Evolutionary conservation across 1,140 invertebrate genomes (phyloP), one percentile per base, ranked within the genome.

Genomic region (Heliconius eleuchia): DNA sequence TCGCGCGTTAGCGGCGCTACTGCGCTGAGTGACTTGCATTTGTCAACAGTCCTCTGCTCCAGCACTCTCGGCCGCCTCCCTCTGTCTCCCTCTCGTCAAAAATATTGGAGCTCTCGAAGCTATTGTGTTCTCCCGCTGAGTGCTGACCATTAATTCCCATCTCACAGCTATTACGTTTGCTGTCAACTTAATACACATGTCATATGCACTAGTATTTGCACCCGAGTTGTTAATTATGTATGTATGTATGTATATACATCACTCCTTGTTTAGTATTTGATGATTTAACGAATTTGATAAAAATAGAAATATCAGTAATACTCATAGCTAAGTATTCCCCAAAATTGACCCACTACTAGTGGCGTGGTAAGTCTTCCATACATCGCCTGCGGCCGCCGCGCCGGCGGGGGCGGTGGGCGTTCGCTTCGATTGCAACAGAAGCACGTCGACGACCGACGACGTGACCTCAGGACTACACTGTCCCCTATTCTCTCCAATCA

Each of bases 111-210:
- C 34, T 46, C 75, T 71, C 42, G 18, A 76, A 66, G 55, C n/a
- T 19, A 76, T 76, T 76, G 74, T 76, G 52, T 37, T 39, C 74
- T 66, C 74, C 74, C 74, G 74, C 74, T 66, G 74, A 60, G 74
- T 37, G 52, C n/a, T 76, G 74, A 76, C 74, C 60, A 71, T 76
- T 76, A 46, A 71, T 71, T 76, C 60, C 27, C 42, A 37, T 42
- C 39, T 27, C 74, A 42, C 60, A 60, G 13, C 74, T 39, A 39
- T 55, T 37, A 75, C 55, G 37, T 57, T 75, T 75, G 13, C 55
- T 57, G 55, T 37, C 30, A n/a, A 39, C 60, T 60, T 75, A 75
- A 75, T 75, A 39, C 52, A 60, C 16, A 60, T 75, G 74, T 60
- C 74, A 75, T 42, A 66, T 60, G 74, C 74, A 66, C 30, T 34